phyloP scores from a whole-genome alignment of 2,113 vertebrate species.

The Oenanthe oenanthe region DNA sequence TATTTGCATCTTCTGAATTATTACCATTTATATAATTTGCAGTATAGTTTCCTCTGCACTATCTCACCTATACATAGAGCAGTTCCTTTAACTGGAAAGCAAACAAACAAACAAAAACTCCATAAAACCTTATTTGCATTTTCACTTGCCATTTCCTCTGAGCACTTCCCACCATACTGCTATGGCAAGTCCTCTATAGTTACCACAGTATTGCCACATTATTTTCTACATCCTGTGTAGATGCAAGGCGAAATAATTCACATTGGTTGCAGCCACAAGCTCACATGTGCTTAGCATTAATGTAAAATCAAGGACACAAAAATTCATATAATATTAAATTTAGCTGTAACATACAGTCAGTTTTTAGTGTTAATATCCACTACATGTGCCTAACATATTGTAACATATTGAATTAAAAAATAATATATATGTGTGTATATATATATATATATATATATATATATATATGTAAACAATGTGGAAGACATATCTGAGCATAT shows the following conservation, averaged over 20 bases:
- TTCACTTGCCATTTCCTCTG: background rate
- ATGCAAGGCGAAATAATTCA: constrained; percentile 3
- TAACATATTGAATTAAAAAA: background rate
- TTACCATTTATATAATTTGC: background rate
- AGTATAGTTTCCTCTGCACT: background rate
- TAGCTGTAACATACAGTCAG: background rate
- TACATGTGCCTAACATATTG: background rate
- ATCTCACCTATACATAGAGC: background rate
- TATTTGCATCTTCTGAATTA: background rate
- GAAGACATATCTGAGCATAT: background rate
- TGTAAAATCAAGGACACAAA: background rate
- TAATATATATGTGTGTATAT: too few species aligned
- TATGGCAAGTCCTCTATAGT: background rate
- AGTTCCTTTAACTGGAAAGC: background rate
- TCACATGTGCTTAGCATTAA: constrained; percentile 17
- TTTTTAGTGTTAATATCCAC: background rate
- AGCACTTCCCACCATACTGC: background rate
- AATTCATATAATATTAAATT: background rate
- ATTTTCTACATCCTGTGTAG: background rate
- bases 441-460: too few species aligned
- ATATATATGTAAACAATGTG: background rate
- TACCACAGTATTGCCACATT: background rate
- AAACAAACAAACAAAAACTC: background rate
- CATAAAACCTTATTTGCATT: background rate
- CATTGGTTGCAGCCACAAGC: background rate